Evolutionary conservation across 2,113 vertebrate species (phyloP).

Genomic region (Formicarius rufipectus): DNA sequence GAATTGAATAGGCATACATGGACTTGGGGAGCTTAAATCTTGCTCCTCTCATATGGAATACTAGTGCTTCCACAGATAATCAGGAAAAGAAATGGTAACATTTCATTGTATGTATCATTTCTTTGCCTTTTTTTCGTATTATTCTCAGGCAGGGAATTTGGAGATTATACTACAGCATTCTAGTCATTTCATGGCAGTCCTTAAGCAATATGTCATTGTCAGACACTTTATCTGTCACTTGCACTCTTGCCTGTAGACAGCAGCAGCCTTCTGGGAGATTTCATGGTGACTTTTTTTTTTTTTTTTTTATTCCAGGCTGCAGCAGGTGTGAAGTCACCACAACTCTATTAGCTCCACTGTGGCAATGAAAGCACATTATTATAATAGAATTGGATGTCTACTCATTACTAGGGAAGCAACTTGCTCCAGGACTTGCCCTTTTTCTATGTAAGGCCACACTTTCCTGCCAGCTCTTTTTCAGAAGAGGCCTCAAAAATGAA

Average conservation of each 20-base stretch:
- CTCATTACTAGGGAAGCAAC: slow-evolving; percentile 70
- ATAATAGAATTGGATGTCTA: slow-evolving; percentile 66
- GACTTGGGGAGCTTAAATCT: neutral
- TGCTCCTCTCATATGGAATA: neutral
- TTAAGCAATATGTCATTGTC: slow-evolving; percentile 80
- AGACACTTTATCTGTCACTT: slow-evolving; percentile 78
- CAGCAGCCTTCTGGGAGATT: slow-evolving; percentile 73
- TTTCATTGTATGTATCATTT: slow-evolving; percentile 62
- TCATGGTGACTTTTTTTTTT: slow-evolving; percentile 56
- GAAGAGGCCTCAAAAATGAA: slow-evolving; percentile 74
- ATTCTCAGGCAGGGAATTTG: slow-evolving; percentile 23
- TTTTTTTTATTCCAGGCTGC: slow-evolving; percentile 36
- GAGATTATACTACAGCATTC: slow-evolving; percentile 71
- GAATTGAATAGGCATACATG: neutral
- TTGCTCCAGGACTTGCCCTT: slow-evolving; percentile 56
- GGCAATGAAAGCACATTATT: slow-evolving; percentile 79
- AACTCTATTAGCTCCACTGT: slow-evolving; percentile 79
- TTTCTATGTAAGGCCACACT: slow-evolving; percentile 31
- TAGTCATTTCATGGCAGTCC: slow-evolving; percentile 71
- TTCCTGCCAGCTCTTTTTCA: slow-evolving; percentile 60
- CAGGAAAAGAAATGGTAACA: neutral
- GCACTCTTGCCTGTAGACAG: slow-evolving; percentile 76
- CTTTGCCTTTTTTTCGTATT: slow-evolving; percentile 47
- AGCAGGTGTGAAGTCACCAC: slow-evolving; percentile 80
- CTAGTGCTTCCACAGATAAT: neutral